phyloP scores from a whole-genome alignment of 2,113 vertebrate genomes.

The Litocranius walleri region DNA sequence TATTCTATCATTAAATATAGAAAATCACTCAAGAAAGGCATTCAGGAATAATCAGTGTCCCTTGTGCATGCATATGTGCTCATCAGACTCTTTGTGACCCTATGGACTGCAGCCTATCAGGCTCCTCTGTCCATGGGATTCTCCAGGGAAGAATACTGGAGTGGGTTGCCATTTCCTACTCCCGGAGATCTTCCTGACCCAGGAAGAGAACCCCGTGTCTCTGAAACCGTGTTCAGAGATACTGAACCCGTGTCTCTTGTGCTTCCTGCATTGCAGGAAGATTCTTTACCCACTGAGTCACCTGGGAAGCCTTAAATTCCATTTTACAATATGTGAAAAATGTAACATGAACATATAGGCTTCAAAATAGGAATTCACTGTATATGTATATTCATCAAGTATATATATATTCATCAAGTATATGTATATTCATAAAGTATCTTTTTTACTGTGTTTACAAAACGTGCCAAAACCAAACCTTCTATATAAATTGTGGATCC shows the following conservation, averaged over 20 bases:
- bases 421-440: constrained; percentile 35
- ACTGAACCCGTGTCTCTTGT: not conserved
- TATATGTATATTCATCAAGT: constrained; percentile 24
- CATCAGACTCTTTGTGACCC: not conserved
- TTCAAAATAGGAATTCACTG: constrained; percentile 44
- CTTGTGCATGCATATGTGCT: not conserved
- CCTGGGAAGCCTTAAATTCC: not conserved
- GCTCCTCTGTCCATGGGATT: not conserved
- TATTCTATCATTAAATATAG: constrained; percentile 19
- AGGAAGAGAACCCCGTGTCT: not conserved
- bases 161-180: not conserved
- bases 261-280: not conserved
- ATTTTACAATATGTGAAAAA: not conserved
- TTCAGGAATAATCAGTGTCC: constrained; percentile 6
- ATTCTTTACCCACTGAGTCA: not conserved
- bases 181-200: not conserved
- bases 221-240: not conserved
- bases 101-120: not conserved
- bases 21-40: not conserved
- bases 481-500: constrained; percentile 82
- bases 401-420: not conserved
- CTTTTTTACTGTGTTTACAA: constrained; percentile 57
- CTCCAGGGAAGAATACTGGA: not conserved
- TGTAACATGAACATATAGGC: not conserved
- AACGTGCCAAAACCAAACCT: constrained; percentile 82